These are phyloP conservation scores for Ornithoptera priamus DNA, from an alignment of 2,888 invertebrate species.

Conservation along the genomic window DNA sequence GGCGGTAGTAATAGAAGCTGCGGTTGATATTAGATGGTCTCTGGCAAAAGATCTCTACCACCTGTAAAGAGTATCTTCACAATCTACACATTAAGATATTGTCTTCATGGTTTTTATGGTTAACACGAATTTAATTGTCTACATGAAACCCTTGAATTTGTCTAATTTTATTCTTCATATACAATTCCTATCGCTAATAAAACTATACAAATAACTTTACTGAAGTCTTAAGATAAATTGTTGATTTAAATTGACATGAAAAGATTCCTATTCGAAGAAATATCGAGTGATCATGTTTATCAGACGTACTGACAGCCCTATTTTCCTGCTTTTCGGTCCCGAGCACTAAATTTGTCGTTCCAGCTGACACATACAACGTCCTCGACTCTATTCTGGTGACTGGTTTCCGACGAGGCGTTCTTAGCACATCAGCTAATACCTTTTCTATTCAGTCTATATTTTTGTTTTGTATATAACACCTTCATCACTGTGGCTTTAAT, in stretches of 20 bases:
- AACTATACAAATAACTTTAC: no score
- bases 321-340: conserved; percentile 9
- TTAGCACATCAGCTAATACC: background rate
- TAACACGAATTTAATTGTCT: no score
- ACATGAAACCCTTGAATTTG: no score
- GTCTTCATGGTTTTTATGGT: no score
- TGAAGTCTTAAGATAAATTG: no score
- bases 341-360: conserved; percentile 21
- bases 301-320: conserved; percentile 12
- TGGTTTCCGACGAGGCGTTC: conserved; percentile 4
- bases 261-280: background rate
- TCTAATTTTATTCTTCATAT: no score
- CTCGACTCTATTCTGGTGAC: conserved; percentile 22
- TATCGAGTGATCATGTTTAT: background rate
- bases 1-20: no score
- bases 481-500: background rate
- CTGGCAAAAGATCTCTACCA: no score
- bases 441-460: background rate
- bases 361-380: conserved; percentile 20
- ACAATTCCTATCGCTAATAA: no score
- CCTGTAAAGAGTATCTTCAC: no score
- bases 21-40: no score
- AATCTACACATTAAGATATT: no score
- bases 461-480: background rate
- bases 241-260: background rate